Evolutionary conservation across 1,140 invertebrate genomes (phyloP).

Genomic region (Temnothorax curvispinosus): DNA sequence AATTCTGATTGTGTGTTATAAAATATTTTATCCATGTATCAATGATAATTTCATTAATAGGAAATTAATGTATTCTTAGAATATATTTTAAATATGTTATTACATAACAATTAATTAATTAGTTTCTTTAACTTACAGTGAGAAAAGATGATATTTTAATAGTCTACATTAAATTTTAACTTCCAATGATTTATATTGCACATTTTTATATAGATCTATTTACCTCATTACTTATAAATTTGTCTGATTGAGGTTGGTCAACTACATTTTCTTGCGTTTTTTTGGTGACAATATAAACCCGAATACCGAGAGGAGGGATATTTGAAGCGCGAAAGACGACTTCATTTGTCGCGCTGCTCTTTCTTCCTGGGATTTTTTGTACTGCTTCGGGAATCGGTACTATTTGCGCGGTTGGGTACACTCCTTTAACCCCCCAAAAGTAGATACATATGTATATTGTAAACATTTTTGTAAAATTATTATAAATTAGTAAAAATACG

Average conservation of each 20-base stretch:
- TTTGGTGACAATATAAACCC: slow-evolving; percentile 87
- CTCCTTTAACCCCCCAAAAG: slow-evolving; percentile 54
- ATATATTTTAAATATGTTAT: not conserved
- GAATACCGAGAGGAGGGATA: slow-evolving; percentile 89
- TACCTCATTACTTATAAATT: slow-evolving; percentile 69
- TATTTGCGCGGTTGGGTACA: slow-evolving; percentile 87
- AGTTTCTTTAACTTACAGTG: not conserved
- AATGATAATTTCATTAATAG: no score
- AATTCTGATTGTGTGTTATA: not conserved
- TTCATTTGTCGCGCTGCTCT: slow-evolving; percentile 87
- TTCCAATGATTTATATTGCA: not conserved
- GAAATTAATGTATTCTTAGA: no score
- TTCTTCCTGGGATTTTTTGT: slow-evolving; percentile 88
- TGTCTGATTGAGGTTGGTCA: slow-evolving; percentile 16
- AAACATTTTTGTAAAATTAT: slow-evolving; percentile 60
- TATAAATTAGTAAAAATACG: not conserved
- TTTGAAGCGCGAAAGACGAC: slow-evolving; percentile 88
- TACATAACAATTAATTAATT: not conserved
- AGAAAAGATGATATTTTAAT: not conserved
- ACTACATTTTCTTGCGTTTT: not conserved
- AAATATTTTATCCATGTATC: no score
- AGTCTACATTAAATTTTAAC: not conserved
- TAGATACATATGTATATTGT: slow-evolving; percentile 82
- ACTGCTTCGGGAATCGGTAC: slow-evolving; percentile 88
- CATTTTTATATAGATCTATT: no score